Conservation (phyloP, 2,113 vertebrate species). For the Macroglossus sobrinus region DNA sequence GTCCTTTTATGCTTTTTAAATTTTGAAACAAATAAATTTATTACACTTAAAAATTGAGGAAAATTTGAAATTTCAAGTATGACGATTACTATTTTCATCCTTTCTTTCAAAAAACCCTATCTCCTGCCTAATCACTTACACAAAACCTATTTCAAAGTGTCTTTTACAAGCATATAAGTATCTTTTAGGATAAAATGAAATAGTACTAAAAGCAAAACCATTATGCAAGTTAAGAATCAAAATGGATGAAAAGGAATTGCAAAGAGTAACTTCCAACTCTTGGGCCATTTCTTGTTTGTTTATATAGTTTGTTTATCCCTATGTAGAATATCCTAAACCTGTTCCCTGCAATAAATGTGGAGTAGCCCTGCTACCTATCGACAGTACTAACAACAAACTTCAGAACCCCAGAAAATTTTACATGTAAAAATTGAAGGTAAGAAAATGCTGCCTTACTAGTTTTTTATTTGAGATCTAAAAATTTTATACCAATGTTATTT, state of each 20-base stretch:
- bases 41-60: not conserved
- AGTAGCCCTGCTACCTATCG: not conserved
- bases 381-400: not conserved
- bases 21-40: not conserved
- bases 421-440: not conserved
- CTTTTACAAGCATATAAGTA: not conserved
- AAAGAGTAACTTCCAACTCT: not conserved
- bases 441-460: not conserved
- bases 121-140: not conserved
- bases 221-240: not conserved
- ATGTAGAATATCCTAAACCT: not conserved
- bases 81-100: not conserved
- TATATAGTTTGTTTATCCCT: not conserved
- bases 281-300: not conserved
- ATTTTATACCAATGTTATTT: not conserved
- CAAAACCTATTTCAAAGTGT: not conserved
- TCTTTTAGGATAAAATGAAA: not conserved
- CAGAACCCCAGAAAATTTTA: not conserved
- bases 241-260: not conserved
- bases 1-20: not conserved
- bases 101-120: not conserved
- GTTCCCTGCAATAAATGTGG: not conserved
- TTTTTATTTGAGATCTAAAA: conserved; percentile 1
- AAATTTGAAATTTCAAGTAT: not conserved
- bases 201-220: not conserved